Percentiles rank a stretch among this genome's conserved stretches.
Evolutionary conservation across 2,888 invertebrate species (phyloP).

Genomic region (Drosophila formosana): DNA sequence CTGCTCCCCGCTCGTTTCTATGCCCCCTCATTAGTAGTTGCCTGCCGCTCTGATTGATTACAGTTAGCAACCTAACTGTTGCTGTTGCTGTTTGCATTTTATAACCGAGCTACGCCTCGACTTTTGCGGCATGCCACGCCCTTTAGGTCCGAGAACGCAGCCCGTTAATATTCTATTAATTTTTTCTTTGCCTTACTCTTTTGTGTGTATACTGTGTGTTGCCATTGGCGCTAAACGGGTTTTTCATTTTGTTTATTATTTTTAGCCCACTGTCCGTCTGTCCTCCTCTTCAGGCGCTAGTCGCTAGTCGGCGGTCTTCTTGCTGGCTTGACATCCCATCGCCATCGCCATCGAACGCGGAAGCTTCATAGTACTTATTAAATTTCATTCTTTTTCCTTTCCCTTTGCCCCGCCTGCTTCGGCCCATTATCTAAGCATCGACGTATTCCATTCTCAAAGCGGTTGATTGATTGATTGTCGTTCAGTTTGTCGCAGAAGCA

Average conservation of each 20-base stretch:
- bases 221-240: slow-evolving; percentile 67
- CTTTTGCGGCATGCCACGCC: slow-evolving; percentile 51
- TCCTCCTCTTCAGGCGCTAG: background rate
- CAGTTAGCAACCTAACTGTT: slow-evolving; percentile 72
- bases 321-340: slow-evolving; percentile 11
- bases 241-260: slow-evolving; percentile 39
- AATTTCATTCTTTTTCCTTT: slow-evolving; percentile 35
- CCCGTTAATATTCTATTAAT: slow-evolving; percentile 74
- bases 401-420: slow-evolving; percentile 7
- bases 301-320: slow-evolving; percentile 22
- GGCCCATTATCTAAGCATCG: slow-evolving; percentile 44
- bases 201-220: slow-evolving; percentile 10
- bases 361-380: slow-evolving; percentile 50
- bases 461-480: slow-evolving; percentile 67
- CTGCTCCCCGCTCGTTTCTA: background rate
- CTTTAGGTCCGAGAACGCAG: slow-evolving; percentile 31
- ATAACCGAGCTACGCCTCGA: slow-evolving; percentile 42
- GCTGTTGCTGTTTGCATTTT: slow-evolving; percentile 47
- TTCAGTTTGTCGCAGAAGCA: slow-evolving; percentile 45
- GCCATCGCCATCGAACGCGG: slow-evolving; percentile 40
- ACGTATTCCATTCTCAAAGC: slow-evolving; percentile 17
- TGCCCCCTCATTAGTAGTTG: slow-evolving; percentile 35
- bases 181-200: slow-evolving; percentile 43
- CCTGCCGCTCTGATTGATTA: slow-evolving; percentile 69
- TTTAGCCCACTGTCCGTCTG: slow-evolving; percentile 16